A percentile compares a stretch with the other conserved stretches of the same genome.
Evolutionary conservation across 2,888 invertebrate species (phyloP).

Genomic region (Lysandra bellargus): DNA sequence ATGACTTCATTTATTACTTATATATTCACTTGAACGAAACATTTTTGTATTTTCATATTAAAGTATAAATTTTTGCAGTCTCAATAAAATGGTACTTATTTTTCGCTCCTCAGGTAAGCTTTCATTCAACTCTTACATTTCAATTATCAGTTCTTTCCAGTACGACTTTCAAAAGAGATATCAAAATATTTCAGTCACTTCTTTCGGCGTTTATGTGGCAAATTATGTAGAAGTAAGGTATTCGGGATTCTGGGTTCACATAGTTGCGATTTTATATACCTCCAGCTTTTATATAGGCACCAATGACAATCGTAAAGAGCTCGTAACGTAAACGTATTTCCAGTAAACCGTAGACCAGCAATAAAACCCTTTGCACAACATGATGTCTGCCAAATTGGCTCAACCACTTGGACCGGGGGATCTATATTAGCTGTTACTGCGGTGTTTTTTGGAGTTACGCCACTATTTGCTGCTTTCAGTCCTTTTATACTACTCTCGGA

Average conservation of each 20-base stretch:
- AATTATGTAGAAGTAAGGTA: neutral
- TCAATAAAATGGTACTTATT: too few species aligned
- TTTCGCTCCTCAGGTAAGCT: neutral
- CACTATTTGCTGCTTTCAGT: neutral
- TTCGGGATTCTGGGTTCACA: neutral
- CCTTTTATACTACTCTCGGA: neutral
- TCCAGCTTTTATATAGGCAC: neutral
- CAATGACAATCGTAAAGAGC: slow-evolving; percentile 8
- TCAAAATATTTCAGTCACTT: too few species aligned
- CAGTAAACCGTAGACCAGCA: neutral
- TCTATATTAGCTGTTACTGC: slow-evolving; percentile 1
- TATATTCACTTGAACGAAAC: neutral
- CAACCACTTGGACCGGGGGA: neutral
- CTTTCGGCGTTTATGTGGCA: neutral
- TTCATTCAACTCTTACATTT: neutral
- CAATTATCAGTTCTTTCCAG: too few species aligned
- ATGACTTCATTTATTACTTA: neutral
- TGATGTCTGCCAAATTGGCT: neutral
- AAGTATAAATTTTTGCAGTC: too few species aligned
- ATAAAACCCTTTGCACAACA: slow-evolving; percentile 5
- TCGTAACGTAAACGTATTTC: neutral
- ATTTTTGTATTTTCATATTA: neutral
- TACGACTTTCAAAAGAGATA: too few species aligned
- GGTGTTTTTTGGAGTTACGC: slow-evolving; percentile 3
- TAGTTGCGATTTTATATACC: neutral